A percentile compares a stretch with the other conserved stretches of the same genome.
Conservation (phyloP, 2,888 invertebrate species). For the Mimas tiliae region DNA sequence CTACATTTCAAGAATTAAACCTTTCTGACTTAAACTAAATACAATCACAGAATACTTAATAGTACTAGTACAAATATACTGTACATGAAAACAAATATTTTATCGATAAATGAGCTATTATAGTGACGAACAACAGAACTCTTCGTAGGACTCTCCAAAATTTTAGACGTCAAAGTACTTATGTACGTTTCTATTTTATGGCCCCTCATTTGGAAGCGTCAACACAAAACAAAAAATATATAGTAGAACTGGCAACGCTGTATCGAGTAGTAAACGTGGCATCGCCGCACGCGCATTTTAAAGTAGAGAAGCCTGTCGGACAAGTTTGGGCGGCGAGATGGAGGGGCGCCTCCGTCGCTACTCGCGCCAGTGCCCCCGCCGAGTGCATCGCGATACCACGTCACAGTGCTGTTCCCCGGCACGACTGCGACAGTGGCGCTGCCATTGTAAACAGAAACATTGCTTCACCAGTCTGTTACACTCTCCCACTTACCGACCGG, state of each 20-base stretch:
- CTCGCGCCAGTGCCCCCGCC: constrained; percentile 72
- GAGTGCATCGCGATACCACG: constrained; percentile 67
- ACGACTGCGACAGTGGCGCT: constrained; percentile 36
- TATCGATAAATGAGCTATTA: not conserved
- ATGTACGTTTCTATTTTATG: constrained; percentile 73
- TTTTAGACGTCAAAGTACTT: constrained; percentile 11
- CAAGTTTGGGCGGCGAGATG: constrained; percentile 64
- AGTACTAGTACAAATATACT: not conserved
- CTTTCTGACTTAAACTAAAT: not conserved
- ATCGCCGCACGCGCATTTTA: constrained; percentile 77
- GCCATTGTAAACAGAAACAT: constrained; percentile 57
- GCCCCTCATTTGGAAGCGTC: constrained; percentile 77
- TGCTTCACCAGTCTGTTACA: constrained; percentile 61
- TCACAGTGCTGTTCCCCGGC: constrained; percentile 44
- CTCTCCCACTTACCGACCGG: constrained; percentile 73
- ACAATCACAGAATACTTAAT: not conserved
- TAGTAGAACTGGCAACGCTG: constrained; percentile 70
- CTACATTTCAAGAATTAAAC: not conserved
- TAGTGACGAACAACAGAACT: not conserved
- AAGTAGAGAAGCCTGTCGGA: constrained; percentile 71
- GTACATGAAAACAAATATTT: not conserved
- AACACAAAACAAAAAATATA: constrained; percentile 77
- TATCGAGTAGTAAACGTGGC: constrained; percentile 66
- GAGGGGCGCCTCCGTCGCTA: constrained; percentile 65
- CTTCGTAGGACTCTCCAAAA: not conserved